These are phyloP conservation scores for Trinorchestia longiramus DNA, from an alignment of 1,140 invertebrate genomes.

Conservation along the genomic window DNA sequence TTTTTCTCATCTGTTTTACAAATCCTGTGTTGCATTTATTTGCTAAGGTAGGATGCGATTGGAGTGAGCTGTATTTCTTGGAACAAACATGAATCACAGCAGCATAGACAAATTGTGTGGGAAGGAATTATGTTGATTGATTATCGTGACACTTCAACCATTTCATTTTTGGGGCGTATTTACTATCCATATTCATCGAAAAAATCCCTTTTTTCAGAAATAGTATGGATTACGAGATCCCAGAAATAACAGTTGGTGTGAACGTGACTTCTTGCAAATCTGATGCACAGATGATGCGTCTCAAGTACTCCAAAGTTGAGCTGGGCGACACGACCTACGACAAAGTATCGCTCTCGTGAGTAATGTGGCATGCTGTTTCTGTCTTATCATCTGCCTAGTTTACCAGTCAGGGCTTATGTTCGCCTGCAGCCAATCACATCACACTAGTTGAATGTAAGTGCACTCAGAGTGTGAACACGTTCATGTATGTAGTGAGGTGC, in stretches of 20 bases:
- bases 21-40: too few relatives aligned
- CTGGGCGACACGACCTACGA: neutral
- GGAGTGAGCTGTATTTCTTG: too few relatives aligned
- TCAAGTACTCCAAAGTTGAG: neutral
- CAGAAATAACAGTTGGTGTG: neutral
- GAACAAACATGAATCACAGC: too few relatives aligned
- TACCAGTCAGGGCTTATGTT: neutral
- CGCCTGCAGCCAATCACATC: neutral
- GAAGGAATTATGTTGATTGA: neutral
- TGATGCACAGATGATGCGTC: neutral
- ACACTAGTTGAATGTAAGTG: neutral
- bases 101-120: too few relatives aligned
- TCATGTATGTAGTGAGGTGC: neutral
- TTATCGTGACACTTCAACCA: too few relatives aligned
- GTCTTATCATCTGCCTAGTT: neutral
- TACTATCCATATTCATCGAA: neutral
- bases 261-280: neutral
- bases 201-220: neutral
- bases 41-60: neutral
- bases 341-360: slow-evolving; percentile 8
- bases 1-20: too few relatives aligned
- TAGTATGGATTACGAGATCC: neutral
- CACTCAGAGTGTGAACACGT: neutral
- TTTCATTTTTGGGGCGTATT: neutral
- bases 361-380: neutral